A percentile compares a stretch with the other conserved stretches of the same genome.
phyloP scores from a whole-genome alignment of 2,797 vertebrate genomes.

The Synaphobranchus kaupii region DNA sequence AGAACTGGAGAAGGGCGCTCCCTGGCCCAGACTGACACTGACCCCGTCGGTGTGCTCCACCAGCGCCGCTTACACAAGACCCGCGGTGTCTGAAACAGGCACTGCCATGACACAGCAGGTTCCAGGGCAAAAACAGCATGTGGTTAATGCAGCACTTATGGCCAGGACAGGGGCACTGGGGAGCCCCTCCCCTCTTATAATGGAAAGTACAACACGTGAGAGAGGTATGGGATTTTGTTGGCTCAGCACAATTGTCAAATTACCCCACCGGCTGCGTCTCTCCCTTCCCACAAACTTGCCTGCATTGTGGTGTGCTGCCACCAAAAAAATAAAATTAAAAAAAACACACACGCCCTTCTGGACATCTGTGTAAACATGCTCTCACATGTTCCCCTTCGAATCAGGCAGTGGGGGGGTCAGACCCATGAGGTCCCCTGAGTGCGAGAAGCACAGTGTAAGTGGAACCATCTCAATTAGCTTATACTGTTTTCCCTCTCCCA shows the following conservation, averaged over 20 bases:
- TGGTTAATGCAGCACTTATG: conserved; percentile 36
- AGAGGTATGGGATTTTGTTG: conserved; percentile 54
- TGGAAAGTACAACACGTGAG: conserved; percentile 65
- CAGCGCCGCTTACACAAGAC: conserved; percentile 25
- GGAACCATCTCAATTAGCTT: conserved; percentile 38
- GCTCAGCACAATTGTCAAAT: conserved; percentile 60
- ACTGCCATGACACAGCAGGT: conserved; percentile 59
- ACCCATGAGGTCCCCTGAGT: conserved; percentile 31
- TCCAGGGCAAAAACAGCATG: conserved; percentile 40
- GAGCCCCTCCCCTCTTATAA: conserved; percentile 46
- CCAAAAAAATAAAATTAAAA: too few relatives aligned
- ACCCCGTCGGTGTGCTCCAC: conserved; percentile 5
- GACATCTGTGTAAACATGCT: conserved; percentile 50
- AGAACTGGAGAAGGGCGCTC: too few relatives aligned
- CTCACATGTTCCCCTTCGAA: conserved; percentile 18
- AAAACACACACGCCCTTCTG: conserved; percentile 31
- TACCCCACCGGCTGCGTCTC: conserved; percentile 35
- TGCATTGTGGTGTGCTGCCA: too few relatives aligned
- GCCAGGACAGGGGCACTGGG: conserved; percentile 28
- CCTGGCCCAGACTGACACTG: neutral
- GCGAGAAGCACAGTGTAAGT: conserved; percentile 33
- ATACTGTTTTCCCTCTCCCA: neutral
- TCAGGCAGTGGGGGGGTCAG: neutral
- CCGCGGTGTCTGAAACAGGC: conserved; percentile 36
- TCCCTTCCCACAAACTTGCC: neutral